These are phyloP conservation scores for Gonioctena quinquepunctata DNA, from an alignment of 1,140 invertebrate genomes.

Conservation along the genomic window DNA sequence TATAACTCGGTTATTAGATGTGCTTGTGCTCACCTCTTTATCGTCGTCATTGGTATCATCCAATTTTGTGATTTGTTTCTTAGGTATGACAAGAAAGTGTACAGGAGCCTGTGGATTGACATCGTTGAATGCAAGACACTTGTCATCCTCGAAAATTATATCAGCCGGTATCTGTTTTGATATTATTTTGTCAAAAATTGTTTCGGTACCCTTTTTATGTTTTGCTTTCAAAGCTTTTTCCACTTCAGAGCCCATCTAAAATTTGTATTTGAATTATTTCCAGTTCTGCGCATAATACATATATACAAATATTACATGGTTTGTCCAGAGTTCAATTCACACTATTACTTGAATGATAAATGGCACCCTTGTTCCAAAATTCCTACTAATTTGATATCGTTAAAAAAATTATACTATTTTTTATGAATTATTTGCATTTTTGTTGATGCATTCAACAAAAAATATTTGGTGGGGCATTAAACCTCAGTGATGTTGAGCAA, in stretches of 20 bases:
- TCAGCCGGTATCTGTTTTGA: slow-evolving; percentile 77
- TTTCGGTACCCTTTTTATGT: slow-evolving; percentile 53
- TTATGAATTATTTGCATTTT: too few species aligned
- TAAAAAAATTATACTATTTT: too few species aligned
- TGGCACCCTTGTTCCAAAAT: too few species aligned
- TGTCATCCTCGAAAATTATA: slow-evolving; percentile 80
- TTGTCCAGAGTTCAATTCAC: too few species aligned
- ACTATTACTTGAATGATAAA: too few species aligned
- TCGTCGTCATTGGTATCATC: slow-evolving; percentile 42
- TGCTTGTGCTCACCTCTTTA: slow-evolving; percentile 55
- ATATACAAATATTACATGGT: too few species aligned
- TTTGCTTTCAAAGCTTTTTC: slow-evolving; percentile 57
- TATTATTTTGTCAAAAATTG: slow-evolving; percentile 82
- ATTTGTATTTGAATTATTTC: too few species aligned
- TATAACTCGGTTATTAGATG: not conserved
- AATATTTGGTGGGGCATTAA: too few species aligned
- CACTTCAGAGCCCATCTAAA: slow-evolving; percentile 54
- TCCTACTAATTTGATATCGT: too few species aligned
- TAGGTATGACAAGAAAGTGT: slow-evolving; percentile 86
- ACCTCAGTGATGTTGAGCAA: too few species aligned
- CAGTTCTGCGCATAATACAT: too few species aligned
- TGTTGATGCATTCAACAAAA: too few species aligned
- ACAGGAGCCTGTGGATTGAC: slow-evolving; percentile 76
- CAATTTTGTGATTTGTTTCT: slow-evolving; percentile 53
- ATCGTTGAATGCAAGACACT: slow-evolving; percentile 81